Conservation (phyloP, 2,113 vertebrate species). For the Rana temporaria region DNA sequence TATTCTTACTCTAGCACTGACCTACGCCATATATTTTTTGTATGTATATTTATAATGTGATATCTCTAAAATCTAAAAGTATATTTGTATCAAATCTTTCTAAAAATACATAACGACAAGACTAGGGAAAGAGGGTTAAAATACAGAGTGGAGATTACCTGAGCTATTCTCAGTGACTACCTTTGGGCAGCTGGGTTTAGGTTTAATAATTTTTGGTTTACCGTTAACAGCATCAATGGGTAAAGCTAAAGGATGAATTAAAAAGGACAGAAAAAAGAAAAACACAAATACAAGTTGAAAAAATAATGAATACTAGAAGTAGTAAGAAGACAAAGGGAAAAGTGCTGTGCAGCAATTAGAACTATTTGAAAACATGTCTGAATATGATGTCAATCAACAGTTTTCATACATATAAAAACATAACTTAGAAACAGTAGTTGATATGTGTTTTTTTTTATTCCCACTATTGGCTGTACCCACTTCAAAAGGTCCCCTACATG, state of each 20-base stretch:
- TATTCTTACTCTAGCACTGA: too few relatives aligned
- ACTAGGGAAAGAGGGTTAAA: too few relatives aligned
- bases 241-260: conserved; percentile 69
- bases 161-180: conserved; percentile 69
- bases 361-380: background rate
- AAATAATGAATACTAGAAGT: conserved; percentile 46
- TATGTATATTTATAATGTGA: too few relatives aligned
- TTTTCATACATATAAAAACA: background rate
- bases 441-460: too few relatives aligned
- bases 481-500: too few relatives aligned
- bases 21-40: too few relatives aligned
- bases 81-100: too few relatives aligned
- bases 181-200: conserved; percentile 69
- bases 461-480: too few relatives aligned
- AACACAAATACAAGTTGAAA: conserved; percentile 52
- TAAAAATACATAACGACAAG: too few relatives aligned
- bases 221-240: conserved; percentile 78
- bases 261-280: conserved; percentile 60
- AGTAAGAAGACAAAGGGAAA: background rate
- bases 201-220: conserved; percentile 71
- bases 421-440: too few relatives aligned
- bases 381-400: too few relatives aligned
- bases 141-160: conserved; percentile 68
- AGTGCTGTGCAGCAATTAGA: background rate
- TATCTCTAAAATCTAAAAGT: too few relatives aligned